Evolutionary conservation across 2,797 vertebrate genomes (phyloP), one percentile per base, ranked within the genome.

Genomic region (Valencia hispanica): DNA sequence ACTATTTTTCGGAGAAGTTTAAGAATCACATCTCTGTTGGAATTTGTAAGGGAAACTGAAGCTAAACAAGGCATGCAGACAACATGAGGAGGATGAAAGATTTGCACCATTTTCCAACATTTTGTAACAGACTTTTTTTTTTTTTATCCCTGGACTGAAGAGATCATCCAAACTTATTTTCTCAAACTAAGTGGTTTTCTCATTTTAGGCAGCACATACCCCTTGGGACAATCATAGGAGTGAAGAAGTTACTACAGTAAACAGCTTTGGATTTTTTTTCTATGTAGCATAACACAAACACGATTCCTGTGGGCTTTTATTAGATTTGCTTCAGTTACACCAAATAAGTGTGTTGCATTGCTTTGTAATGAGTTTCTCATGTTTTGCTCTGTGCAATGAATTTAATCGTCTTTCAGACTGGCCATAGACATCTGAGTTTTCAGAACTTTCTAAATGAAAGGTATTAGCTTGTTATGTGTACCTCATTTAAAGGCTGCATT

Each of bases 361-460:
- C 43, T 72, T 66, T 68, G 15, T 73, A 74, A 70, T 55, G n/a
- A 68, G 45, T 32, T n/a, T 68, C 25, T 51, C 48, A 34, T 36
- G 59, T 41, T 61, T 71, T 20, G 0, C 30, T 20, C 55, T 41
- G 48, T 3, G 5, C 65, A 68, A 51, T 65, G 20, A 30, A 57
- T 32, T 41, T 41, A 32, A 18, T 39, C 3, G 43, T 55, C 61
- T 53, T 72, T 36, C 70, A 1, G 0, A 11, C 20, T 47, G 74
- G 39, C 59, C 39, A 65, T n/a, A 71, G 70, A 79, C 65, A 9
- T 39, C 36, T 66, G 73, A 74, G 77, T 41, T 39, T 63, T 45
- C 53, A 73, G 75, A 77, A 22, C 36, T 66, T 51, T 63, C 27
- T 47, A 32, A 80, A 75, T 78, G 32, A 63, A 79, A 78, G 76